Evolutionary conservation across 2,888 invertebrate species (phyloP), one percentile per base, ranked within the genome.

Genomic region (Anthrax anthrax): DNA sequence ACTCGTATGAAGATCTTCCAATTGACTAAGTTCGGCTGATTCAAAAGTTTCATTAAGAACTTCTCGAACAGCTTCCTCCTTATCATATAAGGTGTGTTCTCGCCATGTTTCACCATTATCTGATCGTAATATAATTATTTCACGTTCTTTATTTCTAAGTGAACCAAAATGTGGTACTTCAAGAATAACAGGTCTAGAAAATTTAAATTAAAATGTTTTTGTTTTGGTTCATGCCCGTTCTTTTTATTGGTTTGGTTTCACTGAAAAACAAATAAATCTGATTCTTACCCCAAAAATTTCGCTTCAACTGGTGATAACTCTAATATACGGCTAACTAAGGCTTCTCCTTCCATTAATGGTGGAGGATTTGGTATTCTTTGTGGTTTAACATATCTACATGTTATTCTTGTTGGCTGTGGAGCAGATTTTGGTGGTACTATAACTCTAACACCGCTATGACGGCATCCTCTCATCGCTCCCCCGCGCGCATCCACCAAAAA

Each of bases 401-500:
- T 98, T 50, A 99, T 88, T 32, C 98, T 75, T 50, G 94, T 95
- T 13, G 98, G 98, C 65, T 90, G 90, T 1, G 89, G 78, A 51
- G 96, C 97, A 55, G 94, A 88, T 52, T 90, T 81, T 0, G 97
- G 95, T 17, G 98, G 98, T 38, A 98, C 90, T 58, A 98, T 91
- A 53, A 98, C 84, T 37, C 96, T 77, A 10, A 98, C 91, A 1
- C 98, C 97, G 27, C 94, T 94, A 63, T 98, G 95, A 8, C 98
- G 82, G 67, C 96, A 97, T 17, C 97, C 97, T 55, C 94, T 81
- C 97, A 98, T 97, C 18, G 97, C 94, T 9, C 97, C 98, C 18
- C 98, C 98, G 16, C 97, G 81, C 0, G 98, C 98, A 65, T 99
- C 98, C 56, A 98, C 98, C 75, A 99, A 81, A 72, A 98, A 99